Conservation (phyloP, 2,113 vertebrate species). For the Eublepharis macularius region DNA sequence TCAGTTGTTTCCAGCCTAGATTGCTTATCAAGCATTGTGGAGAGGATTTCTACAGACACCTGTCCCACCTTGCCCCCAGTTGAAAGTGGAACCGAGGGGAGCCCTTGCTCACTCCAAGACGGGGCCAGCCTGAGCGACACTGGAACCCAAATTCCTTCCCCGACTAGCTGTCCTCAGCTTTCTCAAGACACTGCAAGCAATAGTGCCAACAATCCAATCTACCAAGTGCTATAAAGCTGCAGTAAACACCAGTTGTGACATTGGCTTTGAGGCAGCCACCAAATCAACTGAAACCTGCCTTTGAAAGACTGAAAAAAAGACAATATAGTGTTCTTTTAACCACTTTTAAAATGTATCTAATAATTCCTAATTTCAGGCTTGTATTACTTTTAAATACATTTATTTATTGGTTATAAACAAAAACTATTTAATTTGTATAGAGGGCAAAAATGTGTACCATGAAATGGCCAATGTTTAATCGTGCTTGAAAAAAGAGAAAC, state of each 20-base stretch:
- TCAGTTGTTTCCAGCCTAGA: constrained; percentile 93
- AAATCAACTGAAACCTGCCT: constrained; percentile 24
- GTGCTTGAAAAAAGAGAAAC: constrained; percentile 48
- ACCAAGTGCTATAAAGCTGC: constrained; percentile 88
- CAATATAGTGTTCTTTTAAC: constrained; percentile 42
- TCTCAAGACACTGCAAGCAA: constrained; percentile 71
- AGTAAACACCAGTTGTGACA: neutral
- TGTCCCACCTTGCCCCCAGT: constrained; percentile 73
- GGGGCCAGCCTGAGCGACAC: constrained; percentile 65
- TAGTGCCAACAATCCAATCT: constrained; percentile 81
- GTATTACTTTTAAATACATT: constrained; percentile 57
- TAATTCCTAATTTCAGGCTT: constrained; percentile 65
- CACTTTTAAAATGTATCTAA: constrained; percentile 53
- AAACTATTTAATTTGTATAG: constrained; percentile 61
- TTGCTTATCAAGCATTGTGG: constrained; percentile 96
- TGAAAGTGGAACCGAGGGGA: constrained; percentile 72
- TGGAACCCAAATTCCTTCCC: constrained; percentile 65
- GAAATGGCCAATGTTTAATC: constrained; percentile 62
- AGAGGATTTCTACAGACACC: constrained; percentile 93
- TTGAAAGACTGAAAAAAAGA: constrained; percentile 41
- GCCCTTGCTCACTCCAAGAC: constrained; percentile 74
- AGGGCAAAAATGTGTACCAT: constrained; percentile 39
- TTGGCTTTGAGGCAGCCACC: constrained; percentile 6
- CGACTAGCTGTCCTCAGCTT: constrained; percentile 71
- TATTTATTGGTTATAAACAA: constrained; percentile 69